phyloP scores from a whole-genome alignment of 2,797 vertebrate species.

The Manis javanica region DNA sequence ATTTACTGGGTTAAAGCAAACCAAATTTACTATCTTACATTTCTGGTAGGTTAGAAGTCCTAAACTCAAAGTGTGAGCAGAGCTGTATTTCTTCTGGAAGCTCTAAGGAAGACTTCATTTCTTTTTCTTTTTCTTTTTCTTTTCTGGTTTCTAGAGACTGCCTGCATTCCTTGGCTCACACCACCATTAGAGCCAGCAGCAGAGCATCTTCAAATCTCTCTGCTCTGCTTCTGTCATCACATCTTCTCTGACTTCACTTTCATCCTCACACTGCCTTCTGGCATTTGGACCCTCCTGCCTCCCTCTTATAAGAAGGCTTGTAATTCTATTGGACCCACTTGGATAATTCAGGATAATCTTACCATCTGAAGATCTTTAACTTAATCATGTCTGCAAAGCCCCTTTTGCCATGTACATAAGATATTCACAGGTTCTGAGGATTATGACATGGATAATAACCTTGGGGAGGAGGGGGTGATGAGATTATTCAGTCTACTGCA shows the following conservation, averaged over 20 bases:
- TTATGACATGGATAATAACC: background rate
- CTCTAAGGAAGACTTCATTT: background rate
- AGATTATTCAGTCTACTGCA: background rate
- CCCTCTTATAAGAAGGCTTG: background rate
- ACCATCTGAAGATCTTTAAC: background rate
- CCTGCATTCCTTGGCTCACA: background rate
- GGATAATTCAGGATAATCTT: background rate
- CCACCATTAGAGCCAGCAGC: background rate
- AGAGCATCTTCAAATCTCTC: background rate
- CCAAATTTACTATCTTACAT: background rate
- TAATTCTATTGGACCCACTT: background rate
- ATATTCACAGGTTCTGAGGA: background rate
- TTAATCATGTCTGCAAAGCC: background rate
- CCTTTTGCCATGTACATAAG: background rate
- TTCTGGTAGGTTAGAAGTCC: background rate
- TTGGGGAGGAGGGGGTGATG: background rate
- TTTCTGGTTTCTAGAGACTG: background rate
- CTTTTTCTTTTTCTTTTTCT: background rate
- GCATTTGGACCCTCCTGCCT: background rate
- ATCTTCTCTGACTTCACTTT: background rate
- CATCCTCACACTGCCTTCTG: background rate
- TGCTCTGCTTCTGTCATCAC: background rate
- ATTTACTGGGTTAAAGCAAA: conserved; percentile 19
- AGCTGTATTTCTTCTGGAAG: background rate
- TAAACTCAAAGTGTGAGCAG: background rate